These are phyloP conservation scores for Ganaspis sp. DNA, from an alignment of 1,140 invertebrate species.

Conservation along the genomic window DNA sequence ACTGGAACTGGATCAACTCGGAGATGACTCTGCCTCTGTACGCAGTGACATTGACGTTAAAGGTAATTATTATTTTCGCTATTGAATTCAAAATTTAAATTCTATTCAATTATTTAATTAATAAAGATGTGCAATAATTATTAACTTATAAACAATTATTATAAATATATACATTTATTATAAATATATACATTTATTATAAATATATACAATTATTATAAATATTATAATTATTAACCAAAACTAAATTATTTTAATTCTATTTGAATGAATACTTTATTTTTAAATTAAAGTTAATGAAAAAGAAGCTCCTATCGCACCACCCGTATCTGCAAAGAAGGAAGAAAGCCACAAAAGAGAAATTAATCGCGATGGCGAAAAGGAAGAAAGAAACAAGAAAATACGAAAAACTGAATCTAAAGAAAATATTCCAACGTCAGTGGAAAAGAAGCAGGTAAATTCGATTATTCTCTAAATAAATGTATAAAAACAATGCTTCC, in stretches of 20 bases:
- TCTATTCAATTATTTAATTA: neutral
- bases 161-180: no score
- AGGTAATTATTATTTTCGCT: conserved; percentile 75
- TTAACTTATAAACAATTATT: no score
- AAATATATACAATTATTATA: no score
- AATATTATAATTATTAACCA: neutral
- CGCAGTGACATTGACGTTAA: conserved; percentile 87
- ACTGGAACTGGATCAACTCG: conserved; percentile 86
- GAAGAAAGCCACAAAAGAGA: conserved; percentile 75
- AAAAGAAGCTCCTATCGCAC: conserved; percentile 67
- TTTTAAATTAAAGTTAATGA: conserved; percentile 62
- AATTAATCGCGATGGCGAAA: conserved; percentile 74
- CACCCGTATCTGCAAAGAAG: conserved; percentile 62
- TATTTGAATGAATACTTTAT: neutral
- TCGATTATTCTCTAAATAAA: conserved; percentile 33
- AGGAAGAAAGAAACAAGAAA: conserved; percentile 75
- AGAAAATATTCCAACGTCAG: conserved; percentile 69
- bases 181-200: no score
- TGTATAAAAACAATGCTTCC: conserved; percentile 17
- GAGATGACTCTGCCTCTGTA: conserved; percentile 90
- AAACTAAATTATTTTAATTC: no score
- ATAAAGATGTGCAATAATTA: no score
- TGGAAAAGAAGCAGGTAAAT: conserved; percentile 77
- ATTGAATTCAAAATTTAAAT: neutral
- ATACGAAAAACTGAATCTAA: conserved; percentile 75